A percentile compares a stretch with the other conserved stretches of the same genome.
phyloP scores from a whole-genome alignment of 1,140 invertebrate species.

The Drosophila serrata region DNA sequence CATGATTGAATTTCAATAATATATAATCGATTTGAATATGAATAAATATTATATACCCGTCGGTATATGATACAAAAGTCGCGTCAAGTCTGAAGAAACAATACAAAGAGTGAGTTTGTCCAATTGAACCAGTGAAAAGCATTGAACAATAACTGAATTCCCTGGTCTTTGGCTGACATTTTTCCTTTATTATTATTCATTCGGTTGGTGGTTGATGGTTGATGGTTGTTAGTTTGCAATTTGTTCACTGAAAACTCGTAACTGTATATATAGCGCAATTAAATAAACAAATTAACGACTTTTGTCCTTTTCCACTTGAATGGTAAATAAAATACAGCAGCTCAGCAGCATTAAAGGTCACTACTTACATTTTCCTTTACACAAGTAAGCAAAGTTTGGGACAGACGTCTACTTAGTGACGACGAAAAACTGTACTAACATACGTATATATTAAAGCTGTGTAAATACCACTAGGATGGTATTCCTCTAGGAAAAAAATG shows the following conservation, averaged over 20 bases:
- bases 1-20: neutral
- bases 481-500: no score
- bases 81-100: neutral
- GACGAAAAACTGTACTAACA: neutral
- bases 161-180: neutral
- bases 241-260: constrained; percentile 43
- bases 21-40: neutral
- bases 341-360: constrained; percentile 8
- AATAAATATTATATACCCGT: neutral
- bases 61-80: neutral
- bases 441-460: no score
- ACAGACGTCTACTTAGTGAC: neutral
- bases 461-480: no score
- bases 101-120: neutral
- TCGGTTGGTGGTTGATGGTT: constrained; percentile 44
- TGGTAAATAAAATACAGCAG: constrained; percentile 33
- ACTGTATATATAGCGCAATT: constrained; percentile 66
- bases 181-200: constrained; percentile 40
- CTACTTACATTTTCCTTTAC: neutral
- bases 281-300: constrained; percentile 74
- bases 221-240: constrained; percentile 41
- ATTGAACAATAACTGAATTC: neutral
- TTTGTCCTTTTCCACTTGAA: constrained; percentile 73
- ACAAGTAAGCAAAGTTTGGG: neutral
- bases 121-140: neutral